Percentiles rank a stretch among this genome's conserved stretches.
Conservation (phyloP, 1,140 invertebrate genomes). For the Varroa destructor region DNA sequence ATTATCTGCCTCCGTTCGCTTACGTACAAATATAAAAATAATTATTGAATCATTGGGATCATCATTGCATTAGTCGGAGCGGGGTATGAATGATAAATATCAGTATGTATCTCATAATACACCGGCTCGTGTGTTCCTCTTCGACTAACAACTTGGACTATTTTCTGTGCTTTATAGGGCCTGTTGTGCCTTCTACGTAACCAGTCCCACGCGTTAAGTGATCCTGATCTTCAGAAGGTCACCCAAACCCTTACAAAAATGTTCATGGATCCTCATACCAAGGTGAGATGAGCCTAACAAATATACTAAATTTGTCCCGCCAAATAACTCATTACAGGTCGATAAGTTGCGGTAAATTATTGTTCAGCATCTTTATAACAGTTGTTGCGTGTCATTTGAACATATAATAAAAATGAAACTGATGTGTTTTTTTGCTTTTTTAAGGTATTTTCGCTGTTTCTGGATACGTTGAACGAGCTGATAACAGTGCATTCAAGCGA, state of each 20-base stretch:
- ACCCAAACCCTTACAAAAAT: conserved; percentile 86
- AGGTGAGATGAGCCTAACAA: conserved; percentile 44
- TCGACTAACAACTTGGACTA: too few relatives aligned
- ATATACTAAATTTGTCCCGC: not conserved
- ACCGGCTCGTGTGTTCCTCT: too few relatives aligned
- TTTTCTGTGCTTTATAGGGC: conserved; percentile 44
- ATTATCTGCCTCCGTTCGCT: not conserved
- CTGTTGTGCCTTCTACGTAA: conserved; percentile 58
- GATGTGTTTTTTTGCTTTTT: conserved; percentile 30
- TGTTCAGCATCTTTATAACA: conserved; percentile 24
- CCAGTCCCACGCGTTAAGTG: conserved; percentile 52
- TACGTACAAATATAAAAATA: too few relatives aligned
- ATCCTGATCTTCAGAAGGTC: conserved; percentile 58
- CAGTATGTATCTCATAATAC: too few relatives aligned
- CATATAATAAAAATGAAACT: not conserved
- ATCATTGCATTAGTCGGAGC: too few relatives aligned
- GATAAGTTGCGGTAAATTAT: not conserved
- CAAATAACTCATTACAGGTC: not conserved
- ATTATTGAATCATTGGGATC: too few relatives aligned
- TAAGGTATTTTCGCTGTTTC: conserved; percentile 71
- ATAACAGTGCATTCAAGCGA: conserved; percentile 70
- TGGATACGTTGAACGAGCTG: conserved; percentile 78
- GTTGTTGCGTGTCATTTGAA: conserved; percentile 16
- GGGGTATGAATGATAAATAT: not conserved
- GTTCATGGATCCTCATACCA: conserved; percentile 94